Conservation (phyloP, 30 jellyfish, hydroid and myxozoan genomes). For the Pelagia noctiluca region DNA sequence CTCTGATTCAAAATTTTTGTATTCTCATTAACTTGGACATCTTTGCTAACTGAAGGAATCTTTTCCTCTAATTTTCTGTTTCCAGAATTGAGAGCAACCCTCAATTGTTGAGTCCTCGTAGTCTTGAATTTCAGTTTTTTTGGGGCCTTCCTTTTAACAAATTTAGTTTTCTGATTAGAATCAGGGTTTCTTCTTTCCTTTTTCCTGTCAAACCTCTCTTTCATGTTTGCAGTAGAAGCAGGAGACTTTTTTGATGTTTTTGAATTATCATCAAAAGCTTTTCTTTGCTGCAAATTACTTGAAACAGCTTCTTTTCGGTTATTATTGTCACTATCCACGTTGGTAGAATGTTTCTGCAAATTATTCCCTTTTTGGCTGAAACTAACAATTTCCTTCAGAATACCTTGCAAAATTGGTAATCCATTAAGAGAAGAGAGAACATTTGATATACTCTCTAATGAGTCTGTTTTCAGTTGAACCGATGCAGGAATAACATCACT, state of each 20-base stretch:
- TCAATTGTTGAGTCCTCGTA: conserved; percentile 43
- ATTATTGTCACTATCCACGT: neutral
- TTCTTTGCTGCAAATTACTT: neutral
- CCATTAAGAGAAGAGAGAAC: conserved; percentile 23
- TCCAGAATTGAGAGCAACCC: conserved; percentile 37
- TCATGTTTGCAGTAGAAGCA: neutral
- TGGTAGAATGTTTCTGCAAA: neutral
- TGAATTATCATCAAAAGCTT: neutral
- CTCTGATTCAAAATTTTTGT: neutral
- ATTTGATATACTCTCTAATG: neutral
- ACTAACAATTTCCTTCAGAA: conserved; percentile 39
- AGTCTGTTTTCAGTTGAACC: neutral
- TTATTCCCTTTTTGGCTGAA: conserved; percentile 6
- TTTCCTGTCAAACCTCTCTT: neutral
- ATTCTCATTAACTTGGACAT: neutral
- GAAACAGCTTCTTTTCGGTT: neutral
- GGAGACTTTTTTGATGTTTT: neutral
- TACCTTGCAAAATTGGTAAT: conserved; percentile 62
- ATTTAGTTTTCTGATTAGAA: neutral
- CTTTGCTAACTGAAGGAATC: neutral
- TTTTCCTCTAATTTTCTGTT: neutral
- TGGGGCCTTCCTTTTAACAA: neutral
- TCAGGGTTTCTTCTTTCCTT: neutral
- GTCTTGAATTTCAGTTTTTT: conserved; percentile 41
- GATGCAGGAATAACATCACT: neutral